phyloP scores from a whole-genome alignment of 2,113 vertebrate genomes.

The Balaenoptera acutorostrata region DNA sequence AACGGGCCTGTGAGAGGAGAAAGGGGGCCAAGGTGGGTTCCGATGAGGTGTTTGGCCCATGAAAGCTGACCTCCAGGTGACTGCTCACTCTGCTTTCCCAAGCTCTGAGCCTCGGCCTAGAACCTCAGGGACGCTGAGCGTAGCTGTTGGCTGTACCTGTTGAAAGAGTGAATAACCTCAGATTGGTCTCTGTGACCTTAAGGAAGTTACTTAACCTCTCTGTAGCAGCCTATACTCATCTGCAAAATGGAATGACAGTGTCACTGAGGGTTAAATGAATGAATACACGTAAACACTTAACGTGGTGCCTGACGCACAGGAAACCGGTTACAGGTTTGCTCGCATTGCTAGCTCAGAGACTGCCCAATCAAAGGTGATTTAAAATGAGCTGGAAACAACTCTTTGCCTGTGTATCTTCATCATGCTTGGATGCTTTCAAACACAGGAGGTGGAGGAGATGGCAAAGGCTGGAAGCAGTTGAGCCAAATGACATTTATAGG shows the following conservation, averaged over 20 bases:
- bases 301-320: not conserved
- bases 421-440: not conserved
- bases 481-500: not conserved
- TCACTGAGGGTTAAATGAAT: not conserved
- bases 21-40: not conserved
- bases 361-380: not conserved
- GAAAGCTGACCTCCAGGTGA: not conserved
- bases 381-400: not conserved
- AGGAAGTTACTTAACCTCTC: not conserved
- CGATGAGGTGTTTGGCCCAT: not conserved
- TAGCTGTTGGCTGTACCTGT: not conserved
- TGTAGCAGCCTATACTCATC: not conserved
- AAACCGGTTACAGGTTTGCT: not conserved
- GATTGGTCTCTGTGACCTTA: not conserved
- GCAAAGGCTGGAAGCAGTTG: not conserved
- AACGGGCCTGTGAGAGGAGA: too few relatives aligned
- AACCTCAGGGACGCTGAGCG: not conserved
- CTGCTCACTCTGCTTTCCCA: too few relatives aligned
- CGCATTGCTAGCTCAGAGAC: not conserved
- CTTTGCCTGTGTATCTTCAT: not conserved
- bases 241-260: not conserved
- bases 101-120: not conserved
- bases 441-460: not conserved
- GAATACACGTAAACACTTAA: accelerated
- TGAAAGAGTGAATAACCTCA: not conserved